A percentile compares a stretch with the other conserved stretches of the same genome.
Evolutionary conservation across 2,888 invertebrate species (phyloP).

Genomic region (Clistopyga incitator): DNA sequence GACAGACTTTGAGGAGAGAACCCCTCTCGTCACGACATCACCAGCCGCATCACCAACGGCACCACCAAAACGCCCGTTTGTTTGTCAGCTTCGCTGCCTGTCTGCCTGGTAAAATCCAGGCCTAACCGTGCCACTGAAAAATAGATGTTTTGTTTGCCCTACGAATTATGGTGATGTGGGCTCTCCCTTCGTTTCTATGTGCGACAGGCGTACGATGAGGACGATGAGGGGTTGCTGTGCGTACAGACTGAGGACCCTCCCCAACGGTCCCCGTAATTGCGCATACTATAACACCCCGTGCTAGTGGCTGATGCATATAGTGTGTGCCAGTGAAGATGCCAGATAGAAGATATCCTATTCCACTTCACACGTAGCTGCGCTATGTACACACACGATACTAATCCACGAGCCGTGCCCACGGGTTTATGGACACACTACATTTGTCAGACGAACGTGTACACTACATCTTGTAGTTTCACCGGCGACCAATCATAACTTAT

Average conservation of each 20-base stretch:
- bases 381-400: slow-evolving; percentile 24
- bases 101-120: slow-evolving; percentile 34
- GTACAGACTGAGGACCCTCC: slow-evolving; percentile 10
- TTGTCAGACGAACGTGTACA: neutral
- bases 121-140: slow-evolving; percentile 47
- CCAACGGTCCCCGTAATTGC: slow-evolving; percentile 32
- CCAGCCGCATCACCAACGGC: neutral
- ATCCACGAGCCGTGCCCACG: slow-evolving; percentile 27
- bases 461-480: neutral
- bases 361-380: slow-evolving; percentile 39
- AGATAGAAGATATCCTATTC: slow-evolving; percentile 35
- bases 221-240: slow-evolving; percentile 15
- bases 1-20: slow-evolving; percentile 54
- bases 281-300: slow-evolving; percentile 22
- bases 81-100: slow-evolving; percentile 42
- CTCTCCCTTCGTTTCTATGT: slow-evolving; percentile 21
- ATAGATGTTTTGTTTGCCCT: slow-evolving; percentile 61
- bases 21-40: slow-evolving; percentile 11
- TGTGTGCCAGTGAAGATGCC: slow-evolving; percentile 1
- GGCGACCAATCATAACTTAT: neutral
- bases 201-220: slow-evolving; percentile 41
- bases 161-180: slow-evolving; percentile 58
- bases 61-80: slow-evolving; percentile 44
- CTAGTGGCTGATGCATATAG: slow-evolving; percentile 25
- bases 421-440: slow-evolving; percentile 5